Conservation (phyloP, 2,113 vertebrate genomes). For the Motacilla tschutschensis region DNA sequence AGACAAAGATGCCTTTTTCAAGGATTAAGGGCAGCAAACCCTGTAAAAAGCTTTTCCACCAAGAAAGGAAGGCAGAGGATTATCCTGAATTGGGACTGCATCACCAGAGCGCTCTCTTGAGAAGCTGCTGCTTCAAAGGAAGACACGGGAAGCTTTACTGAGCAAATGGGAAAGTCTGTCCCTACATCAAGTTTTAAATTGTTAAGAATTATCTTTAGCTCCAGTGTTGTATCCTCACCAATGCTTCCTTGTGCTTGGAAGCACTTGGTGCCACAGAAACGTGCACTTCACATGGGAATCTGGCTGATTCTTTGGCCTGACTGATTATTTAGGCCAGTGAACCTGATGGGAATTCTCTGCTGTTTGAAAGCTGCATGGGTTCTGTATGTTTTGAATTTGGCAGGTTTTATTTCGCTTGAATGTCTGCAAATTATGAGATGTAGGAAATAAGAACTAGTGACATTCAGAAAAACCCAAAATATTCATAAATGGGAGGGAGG, state of each 20-base stretch:
- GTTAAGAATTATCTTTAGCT: neutral
- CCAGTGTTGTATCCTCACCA: neutral
- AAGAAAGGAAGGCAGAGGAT: neutral
- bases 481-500: neutral
- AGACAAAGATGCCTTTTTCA: neutral
- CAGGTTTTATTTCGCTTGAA: neutral
- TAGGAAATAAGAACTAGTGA: neutral
- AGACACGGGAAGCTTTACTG: neutral
- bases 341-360: neutral
- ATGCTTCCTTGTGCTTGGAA: neutral
- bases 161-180: neutral
- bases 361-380: neutral
- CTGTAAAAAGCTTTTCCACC: neutral
- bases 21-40: neutral
- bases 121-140: neutral
- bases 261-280: neutral
- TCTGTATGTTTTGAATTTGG: neutral
- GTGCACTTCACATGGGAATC: neutral
- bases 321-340: neutral
- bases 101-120: neutral
- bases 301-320: neutral
- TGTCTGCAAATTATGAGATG: neutral
- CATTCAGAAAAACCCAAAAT: neutral
- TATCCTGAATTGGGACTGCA: neutral
- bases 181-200: neutral